Base-by-base conservation (phyloP, 2,888 invertebrate genomes). In the Lycocerus yunnanus region DNA sequence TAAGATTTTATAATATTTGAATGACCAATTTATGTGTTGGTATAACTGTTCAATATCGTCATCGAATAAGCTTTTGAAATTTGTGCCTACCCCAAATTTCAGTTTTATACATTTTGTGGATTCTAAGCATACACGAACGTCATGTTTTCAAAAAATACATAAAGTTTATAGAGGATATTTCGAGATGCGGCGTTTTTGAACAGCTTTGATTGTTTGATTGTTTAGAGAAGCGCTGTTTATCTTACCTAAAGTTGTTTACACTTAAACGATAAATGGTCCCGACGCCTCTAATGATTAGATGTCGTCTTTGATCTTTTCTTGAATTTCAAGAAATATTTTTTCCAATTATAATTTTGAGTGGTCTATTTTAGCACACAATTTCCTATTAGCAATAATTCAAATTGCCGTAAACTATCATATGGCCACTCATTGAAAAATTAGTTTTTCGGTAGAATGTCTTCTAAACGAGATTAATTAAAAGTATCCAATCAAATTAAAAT, bases 141-240 rank as follows among this genome's bases (percentile, higher is more conserved):
- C 67, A 60, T 71, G 70, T 65, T 71, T 68, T 59, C 71, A 69
- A 75, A 77, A 72, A 75, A 71, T 75, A 73, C 77, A 71, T 70
- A n/a, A 18, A 63, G 61, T 63, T 63, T 63, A 58, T 70, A 66
- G 70, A 71, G 69, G 63, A 74, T 75, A 70, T 74, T 73, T 71
- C 43, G 16, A 69, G 71, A 73, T 81, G 81, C 81, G 84, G 84
- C 77, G 71, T 84, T 80, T 83, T 85, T 81, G 83, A 83, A 80
- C 80, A 72, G 60, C 74, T 78, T 78, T 75, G 81, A 81, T 82
- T 84, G 83, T 84, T 84, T 84, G 82, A 83, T 83, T 84, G 82
- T 83, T 83, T 82, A 81, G 82, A 83, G 83, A 83, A 78, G 82
- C 82, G 82, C 83, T 84, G 81, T 84, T 84, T 84, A 82, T 77